Evolutionary conservation across 2,113 vertebrate species (phyloP).

Genomic region (Monarcha castaneiventris): DNA sequence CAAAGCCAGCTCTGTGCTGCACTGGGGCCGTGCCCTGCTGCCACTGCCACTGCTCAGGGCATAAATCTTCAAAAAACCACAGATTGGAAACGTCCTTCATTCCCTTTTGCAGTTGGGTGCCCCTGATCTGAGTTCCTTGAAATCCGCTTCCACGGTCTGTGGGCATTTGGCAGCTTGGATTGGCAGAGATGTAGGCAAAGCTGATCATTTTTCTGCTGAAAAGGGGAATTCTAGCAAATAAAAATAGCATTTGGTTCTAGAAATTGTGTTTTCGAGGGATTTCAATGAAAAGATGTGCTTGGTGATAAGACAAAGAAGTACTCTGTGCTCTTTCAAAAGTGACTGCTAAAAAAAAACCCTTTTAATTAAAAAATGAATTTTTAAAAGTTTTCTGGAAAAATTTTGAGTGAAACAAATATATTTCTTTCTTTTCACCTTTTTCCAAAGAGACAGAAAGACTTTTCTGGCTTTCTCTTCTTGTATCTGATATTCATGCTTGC

Average conservation of each 20-base stretch:
- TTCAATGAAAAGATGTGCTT: not conserved
- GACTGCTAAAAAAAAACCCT: accelerated
- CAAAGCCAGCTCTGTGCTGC: not conserved
- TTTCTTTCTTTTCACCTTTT: not conserved
- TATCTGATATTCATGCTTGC: not conserved
- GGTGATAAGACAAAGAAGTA: not conserved
- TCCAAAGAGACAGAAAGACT: not conserved
- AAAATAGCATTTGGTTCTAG: not conserved
- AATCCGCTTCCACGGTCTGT: not conserved
- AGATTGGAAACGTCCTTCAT: conserved; percentile 1
- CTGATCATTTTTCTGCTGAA: conserved; percentile 1
- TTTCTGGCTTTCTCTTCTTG: not conserved
- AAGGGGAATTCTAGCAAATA: not conserved
- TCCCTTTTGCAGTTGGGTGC: not conserved
- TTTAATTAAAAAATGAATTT: not conserved
- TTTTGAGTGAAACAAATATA: not conserved
- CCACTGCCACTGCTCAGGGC: not conserved
- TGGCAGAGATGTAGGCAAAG: not conserved
- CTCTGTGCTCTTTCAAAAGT: not conserved
- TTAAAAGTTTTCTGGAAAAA: not conserved
- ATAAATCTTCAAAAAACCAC: not conserved
- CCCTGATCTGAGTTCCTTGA: not conserved
- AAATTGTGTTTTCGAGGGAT: not conserved
- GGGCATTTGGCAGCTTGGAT: not conserved
- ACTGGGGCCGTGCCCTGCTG: not conserved